These are phyloP conservation scores for Noctilio leporinus DNA, from an alignment of 2,113 vertebrate genomes.

Conservation along the genomic window DNA sequence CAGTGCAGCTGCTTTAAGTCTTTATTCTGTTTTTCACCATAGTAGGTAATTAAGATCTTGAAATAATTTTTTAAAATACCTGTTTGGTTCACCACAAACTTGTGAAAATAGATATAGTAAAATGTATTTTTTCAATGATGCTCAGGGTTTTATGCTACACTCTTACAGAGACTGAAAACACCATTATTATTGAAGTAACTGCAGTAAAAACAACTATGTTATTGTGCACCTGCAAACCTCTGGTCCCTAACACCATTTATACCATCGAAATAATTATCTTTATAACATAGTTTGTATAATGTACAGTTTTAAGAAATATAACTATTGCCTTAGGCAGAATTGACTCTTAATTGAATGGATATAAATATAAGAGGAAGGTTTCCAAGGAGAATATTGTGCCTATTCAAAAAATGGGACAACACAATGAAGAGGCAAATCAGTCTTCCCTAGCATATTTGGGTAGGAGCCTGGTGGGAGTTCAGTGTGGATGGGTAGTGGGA, in stretches of 20 bases:
- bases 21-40: neutral
- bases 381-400: neutral
- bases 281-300: neutral
- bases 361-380: neutral
- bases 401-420: neutral
- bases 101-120: neutral
- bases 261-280: neutral
- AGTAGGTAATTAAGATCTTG: neutral
- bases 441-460: accelerated
- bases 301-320: neutral
- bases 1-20: neutral
- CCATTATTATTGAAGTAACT: neutral
- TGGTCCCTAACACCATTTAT: neutral
- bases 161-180: neutral
- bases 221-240: neutral
- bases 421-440: neutral
- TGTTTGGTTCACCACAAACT: neutral
- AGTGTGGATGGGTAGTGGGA: neutral
- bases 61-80: neutral
- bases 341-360: neutral
- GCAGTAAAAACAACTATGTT: neutral
- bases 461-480: neutral
- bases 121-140: neutral
- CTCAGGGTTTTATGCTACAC: neutral
- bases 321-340: neutral